phyloP scores from a whole-genome alignment of 2,797 vertebrate species.

The Psittacula echo region DNA sequence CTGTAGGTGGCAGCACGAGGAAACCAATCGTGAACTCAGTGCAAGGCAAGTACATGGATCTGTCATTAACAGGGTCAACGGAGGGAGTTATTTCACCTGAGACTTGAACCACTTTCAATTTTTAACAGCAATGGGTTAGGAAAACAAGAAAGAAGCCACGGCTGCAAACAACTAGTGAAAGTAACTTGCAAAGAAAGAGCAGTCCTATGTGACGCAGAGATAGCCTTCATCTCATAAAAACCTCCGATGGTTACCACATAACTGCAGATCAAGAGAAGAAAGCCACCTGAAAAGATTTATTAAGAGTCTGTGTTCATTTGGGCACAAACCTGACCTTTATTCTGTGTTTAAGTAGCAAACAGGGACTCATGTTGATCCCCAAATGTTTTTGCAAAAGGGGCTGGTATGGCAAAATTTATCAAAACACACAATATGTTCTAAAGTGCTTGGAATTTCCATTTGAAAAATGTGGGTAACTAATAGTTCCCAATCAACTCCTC shows the following conservation, averaged over 20 bases:
- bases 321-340: conserved; percentile 11
- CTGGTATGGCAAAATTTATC: conserved; percentile 18
- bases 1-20: conserved; percentile 72
- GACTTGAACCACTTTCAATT: conserved; percentile 48
- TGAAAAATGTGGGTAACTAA: conserved; percentile 9
- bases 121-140: conserved; percentile 20
- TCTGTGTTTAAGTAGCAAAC: conserved; percentile 2
- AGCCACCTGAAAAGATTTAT: conserved; percentile 16
- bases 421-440: conserved; percentile 17
- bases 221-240: conserved; percentile 1
- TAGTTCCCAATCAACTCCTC: not conserved
- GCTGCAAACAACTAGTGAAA: conserved; percentile 15
- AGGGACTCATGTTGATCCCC: not conserved
- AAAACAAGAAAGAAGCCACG: not conserved
- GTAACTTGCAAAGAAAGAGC: not conserved
- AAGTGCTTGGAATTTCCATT: conserved; percentile 28
- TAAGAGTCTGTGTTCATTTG: conserved; percentile 8
- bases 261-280: conserved; percentile 19
- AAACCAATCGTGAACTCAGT: not conserved
- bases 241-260: not conserved
- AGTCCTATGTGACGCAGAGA: not conserved
- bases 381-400: conserved; percentile 5
- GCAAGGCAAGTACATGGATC: not conserved
- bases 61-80: conserved; percentile 20
- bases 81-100: conserved; percentile 22